Base-by-base conservation (phyloP, 2,797 vertebrate species). In the Alfaro cultratus region DNA sequence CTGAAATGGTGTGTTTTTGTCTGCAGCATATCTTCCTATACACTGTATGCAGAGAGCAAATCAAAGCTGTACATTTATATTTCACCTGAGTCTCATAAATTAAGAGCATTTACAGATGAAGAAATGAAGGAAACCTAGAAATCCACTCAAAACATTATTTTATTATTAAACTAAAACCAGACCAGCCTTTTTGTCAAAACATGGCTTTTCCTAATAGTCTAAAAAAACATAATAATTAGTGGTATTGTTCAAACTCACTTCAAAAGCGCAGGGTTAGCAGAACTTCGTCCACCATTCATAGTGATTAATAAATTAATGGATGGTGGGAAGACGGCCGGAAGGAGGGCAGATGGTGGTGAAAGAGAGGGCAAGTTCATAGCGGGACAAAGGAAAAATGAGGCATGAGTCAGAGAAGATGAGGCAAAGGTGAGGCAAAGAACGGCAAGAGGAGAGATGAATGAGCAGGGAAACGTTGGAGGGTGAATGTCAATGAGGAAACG, bases 351-450 rank as follows among this genome's bases (percentile, higher is more conserved):
- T 8, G 46, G 4, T 74, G 47, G 64, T 77, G 31, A 45, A n/a
- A 77, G 62, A 2, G 26, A 57, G 68, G 68, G 45, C 2, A 55
- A 71, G 84, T 83, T 91, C 74, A 81, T 76, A 16, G 79, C 74
- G 13, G 74, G 80, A 85, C 73, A 78, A 15, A 75, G 74, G 74
- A 72, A 75, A 83, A 76, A 85, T 81, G 75, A 81, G 74, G 55
- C 9, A 8, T 5, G 31, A 77, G 73, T 51, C n/a, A 11, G 57
- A 57, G 76, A 47, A 76, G 74, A 76, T 77, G 76, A 88, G 85
- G 82, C 80, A 85, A 80, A 88, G 87, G 85, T 81, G 81, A 89
- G 78, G 80, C 74, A 77, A 79, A 88, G 87, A 84, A 88, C 86
- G 75, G 53, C 26, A 53, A 77, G 5, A 21, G 72, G 73, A 73